Base-by-base conservation (phyloP, 1,140 invertebrate species). In the Magallana angulata region DNA sequence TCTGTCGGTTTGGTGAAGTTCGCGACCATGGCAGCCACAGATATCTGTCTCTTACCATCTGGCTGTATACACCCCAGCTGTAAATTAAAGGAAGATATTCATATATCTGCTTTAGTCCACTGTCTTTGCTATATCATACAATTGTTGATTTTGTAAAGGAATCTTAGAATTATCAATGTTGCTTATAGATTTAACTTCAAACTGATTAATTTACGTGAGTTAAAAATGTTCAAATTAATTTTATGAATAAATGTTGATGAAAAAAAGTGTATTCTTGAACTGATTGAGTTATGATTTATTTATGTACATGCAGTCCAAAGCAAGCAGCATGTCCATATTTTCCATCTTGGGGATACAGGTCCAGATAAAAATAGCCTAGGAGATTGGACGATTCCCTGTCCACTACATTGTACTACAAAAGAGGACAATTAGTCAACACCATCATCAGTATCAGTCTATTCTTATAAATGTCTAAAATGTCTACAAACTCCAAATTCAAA, bases 291-390 rank as follows among this genome's bases (percentile, higher is more conserved):
- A 48, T 48, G 36, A 48, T 48, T 48, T 48, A 48, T 48, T 48
- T 48, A 48, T 5, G 36, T 48, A 95, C 94, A 92, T 95, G 94
- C 18, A 95, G 85, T 16, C 93, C 93, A 92, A 95, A 95, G 81
- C 95, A 94, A 71, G 94, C 95, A 82, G 95, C 95, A 92, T 96
- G 95, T 16, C 95, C 95, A 93, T 95, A 96, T 93, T 96, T 96
- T 64, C 96, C 96, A 86, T 95, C 95, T 57, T 96, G 91, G 1
- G 96, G 96, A 91, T 94, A 95, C 7, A 96, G 91, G 90, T 96
- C 96, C 56, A 96, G 91, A 89, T 95, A 96, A 91, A 96, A 96
- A 90, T 96, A 96, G 7, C 96, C 96, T 24, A 96, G 62, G 9
- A 96, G 90, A 14, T 94, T 89, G 16, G 87, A 86, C 7, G 92